A percentile compares a stretch with the other conserved stretches of the same genome.
phyloP scores from a whole-genome alignment of 2,888 invertebrate species.

The Melipona beecheii region DNA sequence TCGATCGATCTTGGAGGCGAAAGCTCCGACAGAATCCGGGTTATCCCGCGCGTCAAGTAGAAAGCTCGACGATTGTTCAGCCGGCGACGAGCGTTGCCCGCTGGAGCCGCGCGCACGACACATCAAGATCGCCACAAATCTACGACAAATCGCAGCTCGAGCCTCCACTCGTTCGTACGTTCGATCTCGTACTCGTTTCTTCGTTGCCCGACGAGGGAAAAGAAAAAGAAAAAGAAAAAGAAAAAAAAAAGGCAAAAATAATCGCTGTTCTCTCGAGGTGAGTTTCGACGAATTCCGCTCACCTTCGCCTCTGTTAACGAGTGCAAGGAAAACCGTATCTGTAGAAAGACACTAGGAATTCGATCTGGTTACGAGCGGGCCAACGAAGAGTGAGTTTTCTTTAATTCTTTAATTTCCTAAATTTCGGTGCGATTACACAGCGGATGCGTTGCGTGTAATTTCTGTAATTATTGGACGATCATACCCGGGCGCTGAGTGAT shows the following conservation, averaged over 20 bases:
- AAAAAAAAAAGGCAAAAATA: constrained; percentile 39
- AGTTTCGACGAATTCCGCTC: constrained; percentile 33
- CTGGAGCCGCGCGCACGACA: neutral
- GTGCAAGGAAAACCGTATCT: constrained; percentile 38
- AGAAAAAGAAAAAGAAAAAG: too few species aligned
- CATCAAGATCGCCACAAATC: constrained; percentile 29
- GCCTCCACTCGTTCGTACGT: constrained; percentile 19
- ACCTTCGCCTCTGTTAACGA: neutral
- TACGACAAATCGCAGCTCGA: constrained; percentile 20
- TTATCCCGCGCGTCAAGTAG: constrained; percentile 56
- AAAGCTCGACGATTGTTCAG: constrained; percentile 67
- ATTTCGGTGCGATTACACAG: too few species aligned
- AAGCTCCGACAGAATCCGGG: constrained; percentile 11
- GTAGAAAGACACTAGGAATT: constrained; percentile 44
- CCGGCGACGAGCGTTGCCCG: constrained; percentile 19
- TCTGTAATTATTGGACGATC: too few species aligned
- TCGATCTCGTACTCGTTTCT: constrained; percentile 22
- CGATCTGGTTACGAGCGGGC: constrained; percentile 16
- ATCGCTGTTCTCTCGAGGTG: constrained; percentile 42
- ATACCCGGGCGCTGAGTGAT: too few species aligned
- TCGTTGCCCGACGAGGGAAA: neutral
- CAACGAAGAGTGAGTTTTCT: neutral
- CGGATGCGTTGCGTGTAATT: too few species aligned
- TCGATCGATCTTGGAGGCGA: neutral
- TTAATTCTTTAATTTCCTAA: neutral